Percentiles rank a stretch among this genome's conserved stretches.
Evolutionary conservation across 2,888 invertebrate species (phyloP).

Genomic region (Troides aeacus): DNA sequence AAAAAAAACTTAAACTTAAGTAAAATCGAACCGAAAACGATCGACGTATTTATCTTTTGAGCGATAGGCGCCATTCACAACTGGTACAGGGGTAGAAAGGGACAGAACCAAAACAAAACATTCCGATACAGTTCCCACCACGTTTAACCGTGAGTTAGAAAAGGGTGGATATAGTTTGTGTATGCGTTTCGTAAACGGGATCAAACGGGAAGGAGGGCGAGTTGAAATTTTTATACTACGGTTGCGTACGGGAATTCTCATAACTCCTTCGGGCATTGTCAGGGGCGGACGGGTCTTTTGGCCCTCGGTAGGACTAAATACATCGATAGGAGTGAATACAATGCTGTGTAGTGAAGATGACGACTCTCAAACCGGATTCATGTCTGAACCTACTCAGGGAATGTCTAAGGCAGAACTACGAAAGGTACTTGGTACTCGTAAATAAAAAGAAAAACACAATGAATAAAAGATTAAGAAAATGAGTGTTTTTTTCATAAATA

Average conservation of each 20-base stretch:
- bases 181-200: constrained; percentile 51
- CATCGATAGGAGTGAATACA: constrained; percentile 38
- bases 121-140: constrained; percentile 77
- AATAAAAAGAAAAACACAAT: constrained; percentile 6
- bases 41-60: constrained; percentile 41
- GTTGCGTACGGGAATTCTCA: constrained; percentile 50
- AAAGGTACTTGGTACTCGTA: constrained; percentile 64
- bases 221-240: constrained; percentile 62
- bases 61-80: constrained; percentile 56
- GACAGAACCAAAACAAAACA: constrained; percentile 77
- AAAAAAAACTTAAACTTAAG: neutral
- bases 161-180: constrained; percentile 47
- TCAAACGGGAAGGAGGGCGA: constrained; percentile 59
- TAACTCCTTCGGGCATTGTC: constrained; percentile 45
- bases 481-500: neutral
- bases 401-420: constrained; percentile 86
- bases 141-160: constrained; percentile 39
- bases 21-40: constrained; percentile 52
- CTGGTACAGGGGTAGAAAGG: constrained; percentile 64
- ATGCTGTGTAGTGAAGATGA: constrained; percentile 84
- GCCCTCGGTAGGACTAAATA: constrained; percentile 28
- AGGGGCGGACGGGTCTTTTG: constrained; percentile 40
- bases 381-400: constrained; percentile 73
- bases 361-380: constrained; percentile 73
- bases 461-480: neutral